Base-by-base conservation (phyloP, 1,140 invertebrate species). In the Tyrophagus putrescentiae region DNA sequence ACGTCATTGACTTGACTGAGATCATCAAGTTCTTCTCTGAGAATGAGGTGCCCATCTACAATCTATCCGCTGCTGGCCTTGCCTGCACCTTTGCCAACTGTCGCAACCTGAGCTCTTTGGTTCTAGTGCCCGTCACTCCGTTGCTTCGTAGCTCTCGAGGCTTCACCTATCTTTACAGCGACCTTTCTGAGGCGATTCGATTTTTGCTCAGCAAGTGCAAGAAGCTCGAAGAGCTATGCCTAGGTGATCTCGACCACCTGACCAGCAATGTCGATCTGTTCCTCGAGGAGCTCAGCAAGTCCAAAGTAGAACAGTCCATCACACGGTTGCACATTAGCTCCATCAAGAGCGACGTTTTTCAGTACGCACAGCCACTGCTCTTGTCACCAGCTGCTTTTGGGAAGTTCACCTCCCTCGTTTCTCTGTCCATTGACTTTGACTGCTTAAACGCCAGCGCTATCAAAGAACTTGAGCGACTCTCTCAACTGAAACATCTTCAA, bases 1-100 rank as follows among this genome's bases (percentile, higher is more conserved):
- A 54, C 13, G 52, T 54, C n/a, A 27, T 54, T 9, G 52, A 54
- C 13, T 54, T 54, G 52, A 54, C 39, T 27, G 18, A 54, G 21
- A 54, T 54, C 16, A 11, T 54, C 13, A 54, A 54, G 25, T 25
- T n/a, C 39, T 6, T 54, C 9, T 54, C 52, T 3, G 52, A 28
- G 39, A 54, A 54, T 54, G 52, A 54, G 39, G 52, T 54, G 16
- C 31, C 52, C n/a, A 54, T 31, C 18, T 54, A 54, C 27, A 34
- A 54, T n/a, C 2, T n/a, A n/a, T n/a, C 39, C 7, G 39, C 32
- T 33, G 25, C 21, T 31, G 13, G 39, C 25, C 52, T 31, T 13
- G n/a, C 13, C 3, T 34, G 39, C 21, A 9, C 27, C 39, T 54
- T 34, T 54, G 52, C 52, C 11, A 54, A 54, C 39, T 54, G 52